Percentiles rank a stretch among this genome's conserved stretches.
Evolutionary conservation across 2,888 invertebrate genomes (phyloP).

Genomic region (Drosophila bunnanda): DNA sequence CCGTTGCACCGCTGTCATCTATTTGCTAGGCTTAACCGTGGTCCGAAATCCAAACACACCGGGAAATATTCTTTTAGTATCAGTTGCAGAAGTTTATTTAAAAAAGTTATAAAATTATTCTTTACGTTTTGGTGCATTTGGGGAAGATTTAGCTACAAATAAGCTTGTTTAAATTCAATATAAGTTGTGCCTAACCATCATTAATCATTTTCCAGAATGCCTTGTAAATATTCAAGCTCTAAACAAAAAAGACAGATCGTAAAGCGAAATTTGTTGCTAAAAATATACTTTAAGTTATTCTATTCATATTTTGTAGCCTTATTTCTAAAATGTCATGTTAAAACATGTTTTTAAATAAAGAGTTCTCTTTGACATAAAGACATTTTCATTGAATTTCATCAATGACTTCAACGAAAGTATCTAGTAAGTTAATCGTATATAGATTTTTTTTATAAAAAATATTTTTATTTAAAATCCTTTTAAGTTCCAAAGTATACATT

Average conservation of each 20-base stretch:
- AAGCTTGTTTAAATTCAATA: background rate
- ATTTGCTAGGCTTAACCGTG: conserved; percentile 59
- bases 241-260: background rate
- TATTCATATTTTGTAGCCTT: background rate
- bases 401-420: background rate
- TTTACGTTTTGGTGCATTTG: background rate
- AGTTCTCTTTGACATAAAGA: background rate
- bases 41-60: background rate
- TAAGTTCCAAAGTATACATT: no score
- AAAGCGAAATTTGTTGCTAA: background rate
- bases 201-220: no score
- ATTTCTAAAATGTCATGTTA: background rate
- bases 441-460: no score
- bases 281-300: background rate
- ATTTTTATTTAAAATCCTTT: no score
- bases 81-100: background rate
- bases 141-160: background rate
- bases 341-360: background rate
- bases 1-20: conserved; percentile 74
- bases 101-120: background rate
- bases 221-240: background rate
- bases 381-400: background rate
- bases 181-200: background rate
- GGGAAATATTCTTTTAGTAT: fast-evolving
- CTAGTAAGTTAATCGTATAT: no score